phyloP scores from a whole-genome alignment of 2,797 vertebrate genomes.

The Coreius guichenoti region DNA sequence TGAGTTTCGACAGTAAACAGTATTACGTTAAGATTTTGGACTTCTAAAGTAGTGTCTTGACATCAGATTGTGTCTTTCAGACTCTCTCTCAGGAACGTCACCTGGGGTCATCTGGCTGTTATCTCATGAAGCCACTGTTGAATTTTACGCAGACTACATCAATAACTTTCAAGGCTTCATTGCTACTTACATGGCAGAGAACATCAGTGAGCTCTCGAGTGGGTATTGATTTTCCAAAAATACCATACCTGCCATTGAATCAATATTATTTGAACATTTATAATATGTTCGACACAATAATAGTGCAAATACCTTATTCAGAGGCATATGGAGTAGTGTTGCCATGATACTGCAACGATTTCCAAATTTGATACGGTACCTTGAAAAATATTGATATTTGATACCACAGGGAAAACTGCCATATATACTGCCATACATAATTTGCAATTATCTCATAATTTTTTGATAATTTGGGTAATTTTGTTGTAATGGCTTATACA shows the following conservation, averaged over 20 bases:
- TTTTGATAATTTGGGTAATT: too few relatives aligned
- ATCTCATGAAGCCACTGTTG: constrained; percentile 81
- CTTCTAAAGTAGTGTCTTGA: constrained; percentile 41
- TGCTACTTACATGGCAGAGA: constrained; percentile 77
- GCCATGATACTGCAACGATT: too few relatives aligned
- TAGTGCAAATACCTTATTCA: neutral
- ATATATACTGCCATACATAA: too few relatives aligned
- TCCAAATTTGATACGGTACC: too few relatives aligned
- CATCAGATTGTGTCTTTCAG: constrained; percentile 68
- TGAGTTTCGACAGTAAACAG: constrained; percentile 62
- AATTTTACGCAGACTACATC: constrained; percentile 77
- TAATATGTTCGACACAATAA: neutral
- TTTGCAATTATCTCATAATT: too few relatives aligned
- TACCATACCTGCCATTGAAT: neutral
- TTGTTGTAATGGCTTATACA: too few relatives aligned
- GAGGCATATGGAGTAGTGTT: neutral
- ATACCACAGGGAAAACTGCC: too few relatives aligned
- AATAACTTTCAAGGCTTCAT: constrained; percentile 81
- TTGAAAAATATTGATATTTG: too few relatives aligned
- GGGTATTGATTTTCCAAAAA: constrained; percentile 60
- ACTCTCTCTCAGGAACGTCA: constrained; percentile 77
- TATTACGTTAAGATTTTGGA: neutral
- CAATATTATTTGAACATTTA: neutral
- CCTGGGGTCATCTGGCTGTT: constrained; percentile 82
- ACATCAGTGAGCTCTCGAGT: constrained; percentile 78